These are phyloP conservation scores for Therioaphis trifolii DNA, from an alignment of 2,888 invertebrate species.

Conservation along the genomic window DNA sequence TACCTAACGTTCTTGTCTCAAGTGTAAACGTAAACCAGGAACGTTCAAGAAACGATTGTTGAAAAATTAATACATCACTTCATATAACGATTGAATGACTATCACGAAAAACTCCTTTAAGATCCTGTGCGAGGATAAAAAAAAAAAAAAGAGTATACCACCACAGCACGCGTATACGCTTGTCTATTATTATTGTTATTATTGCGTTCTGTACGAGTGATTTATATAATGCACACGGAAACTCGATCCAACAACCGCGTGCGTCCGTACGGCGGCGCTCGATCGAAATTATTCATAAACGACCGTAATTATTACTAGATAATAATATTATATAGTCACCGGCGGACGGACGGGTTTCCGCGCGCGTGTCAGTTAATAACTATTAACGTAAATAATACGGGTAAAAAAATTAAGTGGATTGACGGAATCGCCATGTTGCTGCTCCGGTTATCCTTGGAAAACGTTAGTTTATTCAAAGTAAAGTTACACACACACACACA, in stretches of 20 bases:
- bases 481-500: too few relatives aligned
- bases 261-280: too few relatives aligned
- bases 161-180: background rate
- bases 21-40: too few relatives aligned
- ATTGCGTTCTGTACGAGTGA: background rate
- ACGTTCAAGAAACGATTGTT: too few relatives aligned
- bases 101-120: too few relatives aligned
- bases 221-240: background rate
- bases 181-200: background rate
- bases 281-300: too few relatives aligned
- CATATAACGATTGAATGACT: too few relatives aligned
- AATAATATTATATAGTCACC: background rate
- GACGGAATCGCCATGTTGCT: background rate
- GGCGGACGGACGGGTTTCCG: background rate
- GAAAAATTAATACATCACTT: too few relatives aligned
- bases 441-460: slow-evolving; percentile 25
- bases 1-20: too few relatives aligned
- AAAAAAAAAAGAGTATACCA: background rate
- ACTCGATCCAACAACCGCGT: too few relatives aligned
- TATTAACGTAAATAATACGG: background rate
- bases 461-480: background rate
- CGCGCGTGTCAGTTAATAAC: background rate
- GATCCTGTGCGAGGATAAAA: too few relatives aligned
- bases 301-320: background rate
- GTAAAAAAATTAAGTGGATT: slow-evolving; percentile 1